Base-by-base conservation (phyloP, 2,888 invertebrate genomes). In the Melanchra persicariae region DNA sequence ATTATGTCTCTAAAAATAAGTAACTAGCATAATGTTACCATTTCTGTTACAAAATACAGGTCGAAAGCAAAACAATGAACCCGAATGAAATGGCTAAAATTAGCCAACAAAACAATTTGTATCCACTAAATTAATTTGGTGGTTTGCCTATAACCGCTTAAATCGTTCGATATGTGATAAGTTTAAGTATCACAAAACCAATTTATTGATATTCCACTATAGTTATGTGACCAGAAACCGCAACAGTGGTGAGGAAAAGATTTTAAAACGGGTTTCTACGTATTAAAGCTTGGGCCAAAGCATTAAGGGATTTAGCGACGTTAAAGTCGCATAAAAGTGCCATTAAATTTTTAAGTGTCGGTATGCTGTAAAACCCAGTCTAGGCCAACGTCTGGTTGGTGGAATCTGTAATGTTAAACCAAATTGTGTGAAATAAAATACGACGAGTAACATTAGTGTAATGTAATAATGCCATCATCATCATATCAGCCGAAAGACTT, bases 311-410 rank as follows among this genome's bases (percentile, higher is more conserved):
- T 62, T 51, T 64, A 52, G 54, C 22, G 69, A 60, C 43, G 65
- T 63, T 73, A 47, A 70, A 75, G 62, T 47, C 43, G 43, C 30
- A 65, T 75, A 75, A 70, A 79, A 80, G 19, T 51, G 43, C 26
- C 68, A 67, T 70, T 22, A 74, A 24, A 51, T 58, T 75, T 76
- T 64, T 55, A 79, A 74, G 75, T 63, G 61, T 61, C 60, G 60
- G 54, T 22, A n/a, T 64, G 80, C 59, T 68, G 68, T 77, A 74
- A 73, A 68, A 62, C 58, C 8, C 30, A n/a, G 49, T 72, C 49
- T 71, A 47, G 72, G 64, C 60, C 59, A 71, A 52, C 52, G 79
- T 66, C 62, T 62, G 74, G 66, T 51, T 61, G 52, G 45, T 45
- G 22, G 51, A 74, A 69, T 60, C 51, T 60, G 26, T 52, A 37